Evolutionary conservation across 2,113 vertebrate species (phyloP).

Genomic region (Sturnus vulgaris): DNA sequence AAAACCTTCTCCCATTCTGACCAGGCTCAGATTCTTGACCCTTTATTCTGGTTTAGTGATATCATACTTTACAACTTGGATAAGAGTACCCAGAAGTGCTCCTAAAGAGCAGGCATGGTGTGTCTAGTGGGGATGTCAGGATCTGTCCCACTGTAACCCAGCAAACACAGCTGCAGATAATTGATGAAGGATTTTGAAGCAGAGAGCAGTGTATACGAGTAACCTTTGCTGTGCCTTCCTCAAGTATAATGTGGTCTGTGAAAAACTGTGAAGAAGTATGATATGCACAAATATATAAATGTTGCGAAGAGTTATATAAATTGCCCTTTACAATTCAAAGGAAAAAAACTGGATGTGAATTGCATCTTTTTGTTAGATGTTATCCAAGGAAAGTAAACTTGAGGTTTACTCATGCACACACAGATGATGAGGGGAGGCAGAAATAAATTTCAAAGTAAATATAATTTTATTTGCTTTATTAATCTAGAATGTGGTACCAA

Average conservation of each 20-base stretch:
- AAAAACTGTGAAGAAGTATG: not conserved
- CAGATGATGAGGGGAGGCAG: not conserved
- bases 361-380: not conserved
- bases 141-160: not conserved
- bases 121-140: not conserved
- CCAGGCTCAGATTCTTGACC: not conserved
- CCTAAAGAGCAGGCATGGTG: not conserved
- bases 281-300: not conserved
- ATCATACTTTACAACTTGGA: not conserved
- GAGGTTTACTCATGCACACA: not conserved
- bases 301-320: not conserved
- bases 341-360: not conserved
- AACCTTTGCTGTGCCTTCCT: not conserved
- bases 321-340: not conserved
- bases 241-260: not conserved
- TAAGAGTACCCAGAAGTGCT: not conserved
- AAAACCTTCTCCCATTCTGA: not conserved
- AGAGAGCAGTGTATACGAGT: not conserved
- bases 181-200: not conserved
- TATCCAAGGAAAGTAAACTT: not conserved
- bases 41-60: not conserved
- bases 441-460: slow-evolving; percentile 45
- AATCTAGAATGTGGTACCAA: slow-evolving; percentile 16
- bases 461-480: slow-evolving; percentile 57
- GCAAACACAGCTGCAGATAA: not conserved